Percentiles rank a stretch among this genome's conserved stretches.
Evolutionary conservation across 1,140 invertebrate species (phyloP).

Genomic region (Megalopta genalis): DNA sequence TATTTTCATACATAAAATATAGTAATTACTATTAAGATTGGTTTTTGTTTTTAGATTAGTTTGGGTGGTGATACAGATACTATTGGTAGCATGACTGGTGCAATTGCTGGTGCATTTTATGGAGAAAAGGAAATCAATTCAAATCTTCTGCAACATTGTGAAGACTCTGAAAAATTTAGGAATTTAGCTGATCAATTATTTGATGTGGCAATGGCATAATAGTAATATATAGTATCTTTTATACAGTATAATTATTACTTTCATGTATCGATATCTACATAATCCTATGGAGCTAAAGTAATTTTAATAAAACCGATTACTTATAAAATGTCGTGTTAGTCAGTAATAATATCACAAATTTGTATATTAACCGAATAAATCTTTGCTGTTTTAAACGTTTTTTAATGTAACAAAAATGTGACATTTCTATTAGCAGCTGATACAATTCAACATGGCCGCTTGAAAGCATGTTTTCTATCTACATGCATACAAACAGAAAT

Average conservation of each 20-base stretch:
- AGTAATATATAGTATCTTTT: background rate
- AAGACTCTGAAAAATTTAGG: constrained; percentile 81
- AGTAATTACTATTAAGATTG: constrained; percentile 1
- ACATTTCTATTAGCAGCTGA: constrained; percentile 55
- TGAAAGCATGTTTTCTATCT: constrained; percentile 15
- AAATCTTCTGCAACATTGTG: constrained; percentile 83
- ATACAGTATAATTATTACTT: background rate
- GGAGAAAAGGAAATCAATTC: constrained; percentile 83
- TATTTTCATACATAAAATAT: background rate
- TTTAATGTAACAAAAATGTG: constrained; percentile 3
- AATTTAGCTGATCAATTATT: constrained; percentile 79
- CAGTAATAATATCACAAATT: background rate
- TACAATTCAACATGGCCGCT: constrained; percentile 50
- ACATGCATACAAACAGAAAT: background rate
- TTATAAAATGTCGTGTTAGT: background rate
- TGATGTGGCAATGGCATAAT: constrained; percentile 55
- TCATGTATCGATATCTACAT: background rate
- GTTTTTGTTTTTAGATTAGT: constrained; percentile 82
- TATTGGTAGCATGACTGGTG: constrained; percentile 89
- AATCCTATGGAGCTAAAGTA: background rate
- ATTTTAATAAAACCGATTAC: background rate
- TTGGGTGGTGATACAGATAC: constrained; percentile 91
- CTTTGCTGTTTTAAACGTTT: background rate
- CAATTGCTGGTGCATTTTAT: constrained; percentile 87
- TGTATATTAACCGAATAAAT: constrained; percentile 27